These are phyloP conservation scores for Pseudorasbora parva DNA, from an alignment of 2,113 vertebrate species.

Conservation along the genomic window DNA sequence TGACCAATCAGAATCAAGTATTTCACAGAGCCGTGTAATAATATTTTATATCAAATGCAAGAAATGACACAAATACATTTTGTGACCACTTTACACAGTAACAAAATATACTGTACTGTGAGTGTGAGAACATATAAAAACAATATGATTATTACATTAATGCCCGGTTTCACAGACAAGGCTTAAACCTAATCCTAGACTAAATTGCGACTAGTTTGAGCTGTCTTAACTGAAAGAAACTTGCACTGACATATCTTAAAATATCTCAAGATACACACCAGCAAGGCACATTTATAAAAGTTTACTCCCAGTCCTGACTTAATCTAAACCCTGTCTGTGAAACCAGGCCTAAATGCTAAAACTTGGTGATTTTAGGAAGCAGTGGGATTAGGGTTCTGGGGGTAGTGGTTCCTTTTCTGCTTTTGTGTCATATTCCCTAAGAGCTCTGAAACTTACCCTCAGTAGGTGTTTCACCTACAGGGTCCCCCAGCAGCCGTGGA, in stretches of 20 bases:
- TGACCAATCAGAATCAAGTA: too few species aligned
- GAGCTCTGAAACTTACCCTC: slow-evolving; percentile 63
- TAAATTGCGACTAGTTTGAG: too few species aligned
- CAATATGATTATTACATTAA: background rate
- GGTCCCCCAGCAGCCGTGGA: slow-evolving; percentile 67
- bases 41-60: background rate
- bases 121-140: background rate
- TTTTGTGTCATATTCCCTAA: slow-evolving; percentile 59
- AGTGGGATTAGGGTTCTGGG: background rate
- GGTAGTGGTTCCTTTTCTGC: slow-evolving; percentile 46
- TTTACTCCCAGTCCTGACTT: too few species aligned
- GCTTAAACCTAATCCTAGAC: too few species aligned
- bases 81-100: background rate
- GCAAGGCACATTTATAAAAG: too few species aligned
- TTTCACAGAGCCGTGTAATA: too few species aligned
- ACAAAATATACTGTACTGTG: background rate
- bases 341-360: background rate
- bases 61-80: background rate
- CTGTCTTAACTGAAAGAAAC: too few species aligned
- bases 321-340: too few species aligned
- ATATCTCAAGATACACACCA: too few species aligned
- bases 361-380: background rate
- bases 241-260: too few species aligned
- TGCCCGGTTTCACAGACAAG: too few species aligned
- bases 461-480: slow-evolving; percentile 71